Evolutionary conservation across 1,140 invertebrate species (phyloP).

Genomic region (Steinernema khuongi): DNA sequence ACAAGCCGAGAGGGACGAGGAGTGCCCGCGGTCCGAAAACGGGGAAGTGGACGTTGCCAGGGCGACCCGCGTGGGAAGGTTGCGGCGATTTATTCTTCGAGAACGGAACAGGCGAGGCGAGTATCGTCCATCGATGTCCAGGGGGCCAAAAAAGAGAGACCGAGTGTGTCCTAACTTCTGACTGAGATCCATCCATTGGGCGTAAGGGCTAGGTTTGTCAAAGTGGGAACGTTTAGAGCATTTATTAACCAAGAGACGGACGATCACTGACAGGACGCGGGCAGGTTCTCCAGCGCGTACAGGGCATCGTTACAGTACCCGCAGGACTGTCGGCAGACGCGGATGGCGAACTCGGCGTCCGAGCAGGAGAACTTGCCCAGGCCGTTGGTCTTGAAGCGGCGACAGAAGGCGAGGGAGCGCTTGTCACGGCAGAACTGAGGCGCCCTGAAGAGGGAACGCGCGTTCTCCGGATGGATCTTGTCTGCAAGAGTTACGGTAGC

Average conservation of each 20-base stretch:
- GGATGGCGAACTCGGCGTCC: conserved; percentile 40
- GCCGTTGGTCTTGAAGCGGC: conserved; percentile 35
- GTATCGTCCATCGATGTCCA: too few relatives aligned
- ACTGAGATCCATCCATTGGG: too few relatives aligned
- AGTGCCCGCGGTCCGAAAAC: neutral
- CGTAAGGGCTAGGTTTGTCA: too few relatives aligned
- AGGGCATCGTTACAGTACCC: conserved; percentile 41
- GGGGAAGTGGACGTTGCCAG: neutral
- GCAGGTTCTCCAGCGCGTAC: conserved; percentile 25
- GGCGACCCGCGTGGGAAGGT: neutral
- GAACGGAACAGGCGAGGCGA: too few relatives aligned
- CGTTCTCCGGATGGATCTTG: conserved; percentile 38
- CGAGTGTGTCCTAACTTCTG: too few relatives aligned
- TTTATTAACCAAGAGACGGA: neutral
- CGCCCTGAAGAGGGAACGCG: conserved; percentile 33
- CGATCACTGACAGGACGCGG: conserved; percentile 21
- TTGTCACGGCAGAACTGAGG: conserved; percentile 39
- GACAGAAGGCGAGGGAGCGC: conserved; percentile 36
- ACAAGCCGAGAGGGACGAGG: neutral
- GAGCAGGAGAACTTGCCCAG: conserved; percentile 39
- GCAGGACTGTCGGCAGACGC: conserved; percentile 37
- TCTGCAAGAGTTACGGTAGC: conserved; percentile 28
- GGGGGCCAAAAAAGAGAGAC: too few relatives aligned
- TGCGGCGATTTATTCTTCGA: too few relatives aligned
- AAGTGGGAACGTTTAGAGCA: too few relatives aligned